Conservation (phyloP, 2,113 vertebrate genomes). For the Oncorhynchus mykiss region DNA sequence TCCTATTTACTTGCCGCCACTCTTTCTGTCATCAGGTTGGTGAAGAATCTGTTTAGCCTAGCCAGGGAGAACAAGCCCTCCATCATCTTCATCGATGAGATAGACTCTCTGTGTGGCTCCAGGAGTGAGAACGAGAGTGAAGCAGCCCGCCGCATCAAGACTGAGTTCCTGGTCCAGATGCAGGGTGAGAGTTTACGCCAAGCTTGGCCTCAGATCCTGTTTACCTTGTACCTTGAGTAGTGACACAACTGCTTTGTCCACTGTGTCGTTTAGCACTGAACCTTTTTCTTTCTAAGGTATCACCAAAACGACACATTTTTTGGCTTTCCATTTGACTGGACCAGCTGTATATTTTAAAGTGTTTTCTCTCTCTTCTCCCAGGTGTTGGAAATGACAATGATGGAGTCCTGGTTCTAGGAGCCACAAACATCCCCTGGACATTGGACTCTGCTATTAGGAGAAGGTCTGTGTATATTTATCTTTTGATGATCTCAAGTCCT, state of each 20-base stretch:
- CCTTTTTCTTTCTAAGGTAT: too few relatives aligned
- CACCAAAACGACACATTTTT: too few relatives aligned
- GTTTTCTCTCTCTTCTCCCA: slow-evolving; percentile 44
- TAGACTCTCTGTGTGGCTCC: slow-evolving; percentile 91
- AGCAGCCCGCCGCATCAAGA: slow-evolving; percentile 91
- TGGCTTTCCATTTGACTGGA: background rate
- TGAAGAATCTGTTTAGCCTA: slow-evolving; percentile 90
- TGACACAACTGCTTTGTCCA: too few relatives aligned
- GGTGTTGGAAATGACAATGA: slow-evolving; percentile 95
- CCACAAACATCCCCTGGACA: slow-evolving; percentile 98
- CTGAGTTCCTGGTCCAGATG: slow-evolving; percentile 95
- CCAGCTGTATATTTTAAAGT: background rate
- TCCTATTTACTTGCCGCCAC: background rate
- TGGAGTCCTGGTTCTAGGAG: slow-evolving; percentile 94
- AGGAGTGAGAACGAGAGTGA: slow-evolving; percentile 94
- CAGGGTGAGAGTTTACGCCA: slow-evolving; percentile 74
- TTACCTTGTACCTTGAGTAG: background rate
- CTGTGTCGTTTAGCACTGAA: too few relatives aligned
- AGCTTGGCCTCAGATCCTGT: background rate
- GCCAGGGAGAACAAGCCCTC: slow-evolving; percentile 90
- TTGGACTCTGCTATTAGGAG: slow-evolving; percentile 97
- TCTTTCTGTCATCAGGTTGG: slow-evolving; percentile 70
- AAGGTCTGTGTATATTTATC: slow-evolving; percentile 69
- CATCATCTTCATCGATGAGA: slow-evolving; percentile 95
- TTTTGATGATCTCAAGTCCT: background rate